Percentiles rank a stretch among this genome's conserved stretches.
These are phyloP conservation scores for Bostrychus sinensis DNA, from an alignment of 2,113 vertebrate species.

Conservation along the genomic window DNA sequence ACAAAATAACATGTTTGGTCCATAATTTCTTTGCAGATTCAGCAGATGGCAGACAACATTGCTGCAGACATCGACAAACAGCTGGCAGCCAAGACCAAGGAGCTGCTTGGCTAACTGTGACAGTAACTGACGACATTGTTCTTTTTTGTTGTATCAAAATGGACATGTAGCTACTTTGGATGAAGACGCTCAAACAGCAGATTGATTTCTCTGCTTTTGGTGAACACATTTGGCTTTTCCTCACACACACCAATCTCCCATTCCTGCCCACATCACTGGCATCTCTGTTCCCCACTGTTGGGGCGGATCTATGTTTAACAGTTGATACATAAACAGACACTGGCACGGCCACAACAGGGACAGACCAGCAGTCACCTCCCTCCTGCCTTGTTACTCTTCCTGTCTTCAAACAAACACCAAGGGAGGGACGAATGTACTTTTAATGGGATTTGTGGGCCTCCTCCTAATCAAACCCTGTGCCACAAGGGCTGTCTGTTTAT, in stretches of 20 bases:
- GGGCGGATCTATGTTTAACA: conserved; percentile 56
- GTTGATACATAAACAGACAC: conserved; percentile 54
- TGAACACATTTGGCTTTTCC: not conserved
- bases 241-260: conserved; percentile 9
- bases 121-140: not conserved
- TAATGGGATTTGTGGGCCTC: conserved; percentile 81
- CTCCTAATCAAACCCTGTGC: conserved; percentile 79
- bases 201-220: not conserved
- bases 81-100: conserved; percentile 90
- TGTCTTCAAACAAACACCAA: conserved; percentile 78
- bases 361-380: conserved; percentile 50
- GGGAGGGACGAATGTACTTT: conserved; percentile 74
- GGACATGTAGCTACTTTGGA: not conserved
- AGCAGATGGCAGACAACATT: conserved; percentile 88
- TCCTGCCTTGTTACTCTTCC: conserved; percentile 53
- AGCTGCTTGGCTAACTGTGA: conserved; percentile 81
- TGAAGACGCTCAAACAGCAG: not conserved
- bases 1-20: not conserved
- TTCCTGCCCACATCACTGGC: conserved; percentile 25
- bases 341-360: conserved; percentile 51
- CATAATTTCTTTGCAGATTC: conserved; percentile 84
- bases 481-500: conserved; percentile 77
- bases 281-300: conserved; percentile 12
- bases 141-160: not conserved
- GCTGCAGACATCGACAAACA: conserved; percentile 87